A percentile compares a stretch with the other conserved stretches of the same genome.
Evolutionary conservation across 1,140 invertebrate species (phyloP).

Genomic region (Saccostrea echinata): DNA sequence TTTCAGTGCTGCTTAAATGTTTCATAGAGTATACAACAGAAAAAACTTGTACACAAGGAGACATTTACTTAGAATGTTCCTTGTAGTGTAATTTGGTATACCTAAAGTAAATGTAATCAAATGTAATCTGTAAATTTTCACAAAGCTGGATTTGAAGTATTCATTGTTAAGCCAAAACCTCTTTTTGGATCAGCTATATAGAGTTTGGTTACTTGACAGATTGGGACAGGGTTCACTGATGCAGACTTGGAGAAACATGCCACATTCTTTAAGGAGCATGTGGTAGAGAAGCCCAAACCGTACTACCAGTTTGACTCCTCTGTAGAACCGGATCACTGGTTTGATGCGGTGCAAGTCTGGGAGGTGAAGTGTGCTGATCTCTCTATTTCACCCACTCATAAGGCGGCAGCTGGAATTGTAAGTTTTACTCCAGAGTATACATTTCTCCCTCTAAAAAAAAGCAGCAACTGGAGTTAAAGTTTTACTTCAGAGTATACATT

Average conservation of each 20-base stretch:
- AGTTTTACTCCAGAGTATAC: constrained; percentile 65
- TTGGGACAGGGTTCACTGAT: constrained; percentile 98
- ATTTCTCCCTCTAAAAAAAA: constrained; percentile 72
- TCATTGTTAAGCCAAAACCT: too few relatives aligned
- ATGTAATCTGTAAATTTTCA: too few relatives aligned
- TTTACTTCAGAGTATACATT: background rate
- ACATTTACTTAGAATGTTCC: too few relatives aligned
- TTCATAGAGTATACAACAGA: too few relatives aligned
- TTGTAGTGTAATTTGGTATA: too few relatives aligned
- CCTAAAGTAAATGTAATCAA: too few relatives aligned
- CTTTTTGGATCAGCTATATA: too few relatives aligned
- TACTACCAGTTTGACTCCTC: constrained; percentile 90
- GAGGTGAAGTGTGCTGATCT: constrained; percentile 99
- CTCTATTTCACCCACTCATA: constrained; percentile 96
- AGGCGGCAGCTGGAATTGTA: constrained; percentile 92
- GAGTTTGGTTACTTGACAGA: constrained; percentile 82
- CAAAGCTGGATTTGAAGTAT: too few relatives aligned
- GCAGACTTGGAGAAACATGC: constrained; percentile 91
- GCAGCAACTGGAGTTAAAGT: constrained; percentile 92
- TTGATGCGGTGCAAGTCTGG: constrained; percentile 95
- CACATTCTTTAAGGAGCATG: constrained; percentile 87
- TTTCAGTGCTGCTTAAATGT: too few relatives aligned
- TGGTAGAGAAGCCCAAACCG: constrained; percentile 87
- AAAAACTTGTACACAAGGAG: too few relatives aligned
- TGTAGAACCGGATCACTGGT: constrained; percentile 96